These are phyloP conservation scores for Zhengitettix transpicula DNA, from an alignment of 2,888 invertebrate genomes.

Conservation along the genomic window DNA sequence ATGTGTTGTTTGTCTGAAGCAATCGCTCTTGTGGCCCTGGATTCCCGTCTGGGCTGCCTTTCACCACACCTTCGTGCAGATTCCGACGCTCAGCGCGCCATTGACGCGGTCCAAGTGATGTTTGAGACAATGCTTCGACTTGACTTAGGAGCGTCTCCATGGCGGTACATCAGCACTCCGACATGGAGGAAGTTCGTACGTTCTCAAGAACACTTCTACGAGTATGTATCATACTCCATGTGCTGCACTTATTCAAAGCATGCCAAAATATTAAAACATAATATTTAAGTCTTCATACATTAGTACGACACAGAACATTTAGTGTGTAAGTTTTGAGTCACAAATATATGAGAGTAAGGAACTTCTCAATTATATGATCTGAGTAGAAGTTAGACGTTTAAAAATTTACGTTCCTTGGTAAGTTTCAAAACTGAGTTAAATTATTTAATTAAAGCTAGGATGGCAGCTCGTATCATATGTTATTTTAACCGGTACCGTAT, in stretches of 20 bases:
- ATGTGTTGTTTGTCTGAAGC: slow-evolving; percentile 13
- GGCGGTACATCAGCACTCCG: slow-evolving; percentile 9
- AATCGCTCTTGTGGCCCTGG: slow-evolving; percentile 26
- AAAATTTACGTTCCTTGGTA: too few relatives aligned
- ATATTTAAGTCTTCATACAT: not conserved
- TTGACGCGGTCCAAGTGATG: slow-evolving; percentile 20
- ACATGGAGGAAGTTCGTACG: slow-evolving; percentile 21
- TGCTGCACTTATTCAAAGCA: not conserved
- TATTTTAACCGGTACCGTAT: too few relatives aligned
- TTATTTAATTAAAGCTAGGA: too few relatives aligned
- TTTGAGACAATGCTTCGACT: slow-evolving; percentile 2
- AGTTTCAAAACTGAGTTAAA: too few relatives aligned
- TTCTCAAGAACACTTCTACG: slow-evolving; percentile 25
- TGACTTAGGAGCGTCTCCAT: slow-evolving; percentile 1
- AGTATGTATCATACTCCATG: slow-evolving; percentile 18
- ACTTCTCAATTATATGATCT: too few relatives aligned
- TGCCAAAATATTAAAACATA: not conserved
- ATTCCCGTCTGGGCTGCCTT: slow-evolving; percentile 27
- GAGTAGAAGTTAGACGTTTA: too few relatives aligned
- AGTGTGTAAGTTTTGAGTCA: too few relatives aligned
- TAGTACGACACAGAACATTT: too few relatives aligned
- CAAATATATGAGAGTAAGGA: too few relatives aligned
- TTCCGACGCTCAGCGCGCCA: slow-evolving; percentile 24
- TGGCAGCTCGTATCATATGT: too few relatives aligned
- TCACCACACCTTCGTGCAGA: slow-evolving; percentile 17